Percentiles rank a stretch among this genome's conserved stretches.
Evolutionary conservation across 1,140 invertebrate species (phyloP).

Genomic region (Rhagoletis pomonella): DNA sequence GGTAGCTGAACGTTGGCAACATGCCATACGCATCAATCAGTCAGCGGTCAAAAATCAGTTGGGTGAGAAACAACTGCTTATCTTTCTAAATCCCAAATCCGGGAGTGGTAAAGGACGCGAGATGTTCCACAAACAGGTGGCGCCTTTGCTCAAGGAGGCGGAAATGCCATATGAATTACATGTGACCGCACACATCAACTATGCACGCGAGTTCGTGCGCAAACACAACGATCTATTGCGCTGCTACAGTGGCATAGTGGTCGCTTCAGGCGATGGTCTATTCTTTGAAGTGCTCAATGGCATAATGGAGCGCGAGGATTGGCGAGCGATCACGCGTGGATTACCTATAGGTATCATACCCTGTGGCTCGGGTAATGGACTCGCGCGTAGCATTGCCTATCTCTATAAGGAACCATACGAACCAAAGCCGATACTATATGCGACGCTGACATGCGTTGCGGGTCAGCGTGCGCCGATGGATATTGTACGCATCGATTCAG

Average conservation of each 20-base stretch:
- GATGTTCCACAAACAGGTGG: slow-evolving; percentile 89
- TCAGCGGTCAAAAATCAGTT: not conserved
- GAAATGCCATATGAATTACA: slow-evolving; percentile 90
- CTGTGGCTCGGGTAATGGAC: slow-evolving; percentile 95
- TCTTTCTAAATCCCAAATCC: slow-evolving; percentile 95
- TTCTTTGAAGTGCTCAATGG: slow-evolving; percentile 96
- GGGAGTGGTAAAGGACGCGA: slow-evolving; percentile 90
- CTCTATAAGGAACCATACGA: slow-evolving; percentile 88
- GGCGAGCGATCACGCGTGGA: slow-evolving; percentile 84
- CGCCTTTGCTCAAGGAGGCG: slow-evolving; percentile 89
- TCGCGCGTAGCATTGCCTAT: slow-evolving; percentile 89
- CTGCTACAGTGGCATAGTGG: slow-evolving; percentile 82
- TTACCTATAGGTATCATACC: slow-evolving; percentile 92
- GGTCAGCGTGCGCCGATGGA: slow-evolving; percentile 88
- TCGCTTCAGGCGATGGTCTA: slow-evolving; percentile 95
- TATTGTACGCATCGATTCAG: slow-evolving; percentile 86
- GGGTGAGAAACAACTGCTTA: slow-evolving; percentile 76
- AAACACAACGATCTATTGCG: slow-evolving; percentile 84
- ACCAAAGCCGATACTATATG: slow-evolving; percentile 84
- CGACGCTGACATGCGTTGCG: slow-evolving; percentile 86
- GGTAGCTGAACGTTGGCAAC: slow-evolving; percentile 87
- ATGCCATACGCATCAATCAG: slow-evolving; percentile 70
- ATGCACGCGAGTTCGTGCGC: slow-evolving; percentile 88
- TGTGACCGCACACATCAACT: slow-evolving; percentile 90
- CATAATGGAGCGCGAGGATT: slow-evolving; percentile 89